Base-by-base conservation (phyloP, 1,140 invertebrate species). In the Euwallacea similis region DNA sequence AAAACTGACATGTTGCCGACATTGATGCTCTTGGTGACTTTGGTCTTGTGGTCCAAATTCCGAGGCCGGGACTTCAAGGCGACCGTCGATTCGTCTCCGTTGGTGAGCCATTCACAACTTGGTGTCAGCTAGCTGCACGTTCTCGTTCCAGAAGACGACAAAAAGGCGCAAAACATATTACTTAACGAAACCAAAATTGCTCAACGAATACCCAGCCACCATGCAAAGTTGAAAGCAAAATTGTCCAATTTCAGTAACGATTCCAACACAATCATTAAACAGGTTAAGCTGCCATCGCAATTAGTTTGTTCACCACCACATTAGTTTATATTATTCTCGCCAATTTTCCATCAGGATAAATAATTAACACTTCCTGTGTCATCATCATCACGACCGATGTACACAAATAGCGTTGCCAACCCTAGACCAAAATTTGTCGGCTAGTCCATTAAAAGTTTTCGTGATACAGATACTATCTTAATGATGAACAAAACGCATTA, bases 401-500 rank as follows among this genome's bases (percentile, higher is more conserved):
- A 61, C 42, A 61, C 59, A 61, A 64, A 58, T 50, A 41, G 42
- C 50, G 50, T 42, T 55, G 46, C 43, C 61, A 63, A 63, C n/a
- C 44, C 13, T 44, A 63, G 15, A 63, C 61, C 13, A 50, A 63
- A 50, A 61, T 61, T 61, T 61, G 59, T 61, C 61, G 44, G 61
- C 7, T 55, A 66, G 47, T 66, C 66, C 66, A 59, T 67, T 59
- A 67, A 59, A 67, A 67, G 54, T 66, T 53, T 55, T 66, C 66
- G 43, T 67, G 66, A 67, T 67, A 67, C 42, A 67, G 66, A 67
- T 67, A 67, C 55, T 43, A 67, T 67, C 66, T 67, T 59, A 67
- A 67, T 47, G 66, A 67, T 59, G 66, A 59, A 67, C 66, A 67
- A 67, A 67, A 67, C 66, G 55, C 56, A 67, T 67, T 67, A 67